Base-by-base conservation (phyloP, 2,888 invertebrate genomes). In the Lumbricus terrestris region DNA sequence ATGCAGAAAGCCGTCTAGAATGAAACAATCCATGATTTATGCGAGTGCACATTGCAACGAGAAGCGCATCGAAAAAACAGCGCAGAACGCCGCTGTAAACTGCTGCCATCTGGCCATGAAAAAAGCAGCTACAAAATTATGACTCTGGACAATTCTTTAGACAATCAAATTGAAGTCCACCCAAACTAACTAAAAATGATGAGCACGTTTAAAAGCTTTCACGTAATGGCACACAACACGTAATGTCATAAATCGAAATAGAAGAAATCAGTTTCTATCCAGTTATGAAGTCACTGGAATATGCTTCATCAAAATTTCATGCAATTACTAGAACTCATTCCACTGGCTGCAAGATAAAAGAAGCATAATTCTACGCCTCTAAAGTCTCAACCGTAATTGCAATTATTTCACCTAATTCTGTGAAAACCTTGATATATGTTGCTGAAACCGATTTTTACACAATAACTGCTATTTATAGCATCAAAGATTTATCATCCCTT, bases 1-100 rank as follows among this genome's bases (percentile, higher is more conserved):
- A 69, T 69, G 69, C 69, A 69, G n/a, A 69, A 54, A 69, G 29
- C 11, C 29, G n/a, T 69, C 69, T 69, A 69, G 69, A 69, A 69
- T n/a, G n/a, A 69, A 69, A n/a, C 69, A n/a, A 69, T 69, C 69
- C 69, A 69, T 69, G 69, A 69, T 69, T 69, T 69, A 69, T 69
- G 69, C 69, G 69, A n/a, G 69, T 8, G 69, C n/a, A 69, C 69
- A n/a, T 69, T 69, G 8, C 69, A n/a, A 29, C 29, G 69, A 69
- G n/a, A 69, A 69, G 47, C 47, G 16, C n/a, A 69, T 29, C 29
- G 0, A n/a, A 69, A n/a, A 69, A 69, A 69, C 69, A n/a, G n/a
- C 69, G n/a, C n/a, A 69, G 69, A 29, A 69, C 29, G n/a, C 29
- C 0, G 16, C 47, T 23, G 23, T 23, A 47, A 47, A 47, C 47